Evolutionary conservation across 1,140 invertebrate genomes (phyloP), one percentile per base, ranked within the genome.

Genomic region (Drosophila chauvacae): DNA sequence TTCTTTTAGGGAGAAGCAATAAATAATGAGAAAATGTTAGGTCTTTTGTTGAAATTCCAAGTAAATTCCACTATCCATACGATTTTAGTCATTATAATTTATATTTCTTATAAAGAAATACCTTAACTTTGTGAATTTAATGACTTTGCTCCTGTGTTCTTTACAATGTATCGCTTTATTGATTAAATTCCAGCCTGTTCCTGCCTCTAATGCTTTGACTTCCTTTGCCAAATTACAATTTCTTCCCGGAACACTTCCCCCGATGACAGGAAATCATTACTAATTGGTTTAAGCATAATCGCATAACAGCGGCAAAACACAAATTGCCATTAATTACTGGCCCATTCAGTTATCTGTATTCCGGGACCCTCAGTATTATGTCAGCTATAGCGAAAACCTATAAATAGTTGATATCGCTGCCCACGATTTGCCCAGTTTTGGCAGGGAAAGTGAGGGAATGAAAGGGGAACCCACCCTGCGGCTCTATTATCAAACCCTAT

Each of bases 261-360:
- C 11, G 9, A 50, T 71, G 69, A 6, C 69, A 37, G 41, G 16
- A 59, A 68, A 69, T 69, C 63, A 45, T 55, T 45, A 20, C 39
- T 55, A 70, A 72, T 72, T 72, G 66, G 68, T 23, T 72, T 72
- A 72, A 35, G 37, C 37, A 37, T 72, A 72, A 72, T 60, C 66
- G 42, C 51, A 56, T 68, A 68, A 71, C 39, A 47, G 33, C 41
- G 23, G 33, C 48, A 16, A 55, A 42, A 20, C 63, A 26, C 68
- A 69, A 71, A 71, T 71, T 69, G 63, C 51, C 68, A n/a, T 57
- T 71, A 71, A 71, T 71, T 71, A 69, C 50, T 39, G 51, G 42
- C 50, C 7, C 18, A 33, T 71, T 68, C 26, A 50, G 44, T 26
- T 72, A 72, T 68, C 30, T n/a, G 30, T 14, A 23, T 56, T 39